These are phyloP conservation scores for Dermatophagoides farinae DNA, from an alignment of 1,140 invertebrate genomes.

Conservation along the genomic window DNA sequence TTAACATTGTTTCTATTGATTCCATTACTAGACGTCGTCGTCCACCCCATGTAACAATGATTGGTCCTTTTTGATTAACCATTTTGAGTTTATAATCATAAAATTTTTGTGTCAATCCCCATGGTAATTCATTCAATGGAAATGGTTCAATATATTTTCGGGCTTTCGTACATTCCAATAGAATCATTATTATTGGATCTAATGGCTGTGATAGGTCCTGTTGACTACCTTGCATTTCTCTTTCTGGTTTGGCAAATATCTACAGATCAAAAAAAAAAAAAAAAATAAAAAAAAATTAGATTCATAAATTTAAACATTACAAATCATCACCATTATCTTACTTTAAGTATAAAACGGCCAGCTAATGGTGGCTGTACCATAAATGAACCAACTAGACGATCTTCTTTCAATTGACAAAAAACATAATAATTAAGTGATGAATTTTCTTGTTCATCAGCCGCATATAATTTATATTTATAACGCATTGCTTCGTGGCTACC, in stretches of 20 bases:
- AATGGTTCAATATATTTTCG: constrained; percentile 21
- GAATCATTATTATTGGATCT: constrained; percentile 22
- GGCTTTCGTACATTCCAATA: constrained; percentile 23
- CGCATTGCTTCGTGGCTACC: constrained; percentile 20
- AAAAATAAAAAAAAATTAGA: background rate
- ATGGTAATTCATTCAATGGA: constrained; percentile 24
- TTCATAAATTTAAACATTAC: background rate
- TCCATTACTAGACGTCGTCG: constrained; percentile 22
- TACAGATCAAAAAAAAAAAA: constrained; percentile 1
- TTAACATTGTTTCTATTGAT: constrained; percentile 20
- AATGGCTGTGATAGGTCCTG: constrained; percentile 18
- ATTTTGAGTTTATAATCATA: constrained; percentile 24
- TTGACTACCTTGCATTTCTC: constrained; percentile 20
- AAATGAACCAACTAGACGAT: constrained; percentile 23
- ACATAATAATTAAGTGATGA: constrained; percentile 24
- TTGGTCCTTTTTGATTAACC: constrained; percentile 22
- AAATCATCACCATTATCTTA: constrained; percentile 6
- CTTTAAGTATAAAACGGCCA: constrained; percentile 23
- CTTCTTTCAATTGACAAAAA: constrained; percentile 26
- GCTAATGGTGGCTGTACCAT: constrained; percentile 22
- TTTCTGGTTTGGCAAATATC: constrained; percentile 24
- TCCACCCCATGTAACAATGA: constrained; percentile 24
- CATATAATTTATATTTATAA: constrained; percentile 22
- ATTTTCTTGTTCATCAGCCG: constrained; percentile 22
- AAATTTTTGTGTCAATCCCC: constrained; percentile 25